Base-by-base conservation (phyloP, 2,113 vertebrate species). In the Lophochroa leadbeateri region DNA sequence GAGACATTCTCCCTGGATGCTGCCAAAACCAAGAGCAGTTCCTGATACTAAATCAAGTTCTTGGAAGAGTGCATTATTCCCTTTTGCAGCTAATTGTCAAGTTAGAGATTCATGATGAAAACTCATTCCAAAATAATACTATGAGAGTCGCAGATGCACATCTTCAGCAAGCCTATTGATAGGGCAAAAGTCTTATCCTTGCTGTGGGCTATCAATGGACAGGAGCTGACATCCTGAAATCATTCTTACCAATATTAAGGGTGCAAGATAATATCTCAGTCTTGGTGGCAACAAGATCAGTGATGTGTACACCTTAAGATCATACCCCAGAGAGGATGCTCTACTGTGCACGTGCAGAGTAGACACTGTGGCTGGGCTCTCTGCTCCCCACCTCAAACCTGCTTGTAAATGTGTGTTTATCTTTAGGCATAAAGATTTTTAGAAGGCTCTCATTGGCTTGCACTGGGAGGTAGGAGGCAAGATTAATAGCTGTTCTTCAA, bases 401-500 rank as follows among this genome's bases (percentile, higher is more conserved):
- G 3, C 6, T 2, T 75, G 25, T 29, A 74, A 63, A 41, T 4
- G 12, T 67, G 63, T 83, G 72, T 76, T 91, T 88, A 77, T 91
- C 67, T 90, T 80, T 70, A 89, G 72, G 58, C 58, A 82, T 68
- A 52, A 94, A 88, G 93, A 68, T 92, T 92, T 95, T 81, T 63
- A 27, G 70, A 88, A 75, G 31, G 44, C 79, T 90, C 84, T 92
- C 91, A 33, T 10, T 92, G 94, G 84, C 90, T 84, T 92, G 87
- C 80, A 75, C 85, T 52, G 50, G 86, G 58, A 96, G 95, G 92
- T 80, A 83, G 93, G 88, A 0, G 6, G 88, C 69, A 95, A 94
- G 80, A 97, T 96, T 97, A 97, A 97, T 97, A 93, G 91, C 85
- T 81, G 77, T 57, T 92, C 95, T 94, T 97, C 95, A 95, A 78